These are phyloP conservation scores for Dendrolimus kikuchii DNA, from an alignment of 1,140 invertebrate genomes.

Conservation along the genomic window DNA sequence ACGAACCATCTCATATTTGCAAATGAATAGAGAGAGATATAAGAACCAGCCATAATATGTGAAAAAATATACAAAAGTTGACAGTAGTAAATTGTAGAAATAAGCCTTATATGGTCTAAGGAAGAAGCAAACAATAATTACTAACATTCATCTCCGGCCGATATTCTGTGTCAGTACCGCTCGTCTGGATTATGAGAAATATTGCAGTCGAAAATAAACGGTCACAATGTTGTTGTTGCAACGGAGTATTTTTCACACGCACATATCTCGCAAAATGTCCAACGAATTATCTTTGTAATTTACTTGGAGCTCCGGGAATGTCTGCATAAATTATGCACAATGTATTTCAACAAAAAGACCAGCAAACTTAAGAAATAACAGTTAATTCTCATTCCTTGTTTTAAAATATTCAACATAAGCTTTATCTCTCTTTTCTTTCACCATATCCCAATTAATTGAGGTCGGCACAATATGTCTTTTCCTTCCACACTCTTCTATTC, in stretches of 20 bases:
- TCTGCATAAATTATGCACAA: slow-evolving; percentile 40
- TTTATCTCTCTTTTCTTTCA: too few relatives aligned
- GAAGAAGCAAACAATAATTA: too few relatives aligned
- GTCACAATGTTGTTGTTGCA: slow-evolving; percentile 23
- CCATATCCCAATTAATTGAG: too few relatives aligned
- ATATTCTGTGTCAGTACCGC: slow-evolving; percentile 11
- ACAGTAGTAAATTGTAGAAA: too few relatives aligned
- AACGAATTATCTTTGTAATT: slow-evolving; percentile 44
- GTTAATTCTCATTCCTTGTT: not conserved
- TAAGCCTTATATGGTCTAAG: too few relatives aligned
- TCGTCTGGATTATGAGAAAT: slow-evolving; percentile 24
- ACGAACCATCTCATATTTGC: too few relatives aligned
- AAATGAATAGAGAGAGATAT: too few relatives aligned
- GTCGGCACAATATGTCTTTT: too few relatives aligned
- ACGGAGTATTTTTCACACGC: slow-evolving; percentile 54
- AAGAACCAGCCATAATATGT: too few relatives aligned
- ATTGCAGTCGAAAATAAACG: slow-evolving; percentile 33
- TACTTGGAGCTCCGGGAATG: slow-evolving; percentile 18
- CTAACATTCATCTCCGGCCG: not conserved
- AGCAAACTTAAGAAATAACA: not conserved
- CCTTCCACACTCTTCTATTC: too few relatives aligned
- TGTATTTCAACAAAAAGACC: not conserved
- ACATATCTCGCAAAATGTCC: slow-evolving; percentile 36
- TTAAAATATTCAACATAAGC: too few relatives aligned
- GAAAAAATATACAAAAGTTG: too few relatives aligned